Evolutionary conservation across 2,797 vertebrate genomes (phyloP), one percentile per base, ranked within the genome.

Genomic region (Hoplostethus atlanticus): DNA sequence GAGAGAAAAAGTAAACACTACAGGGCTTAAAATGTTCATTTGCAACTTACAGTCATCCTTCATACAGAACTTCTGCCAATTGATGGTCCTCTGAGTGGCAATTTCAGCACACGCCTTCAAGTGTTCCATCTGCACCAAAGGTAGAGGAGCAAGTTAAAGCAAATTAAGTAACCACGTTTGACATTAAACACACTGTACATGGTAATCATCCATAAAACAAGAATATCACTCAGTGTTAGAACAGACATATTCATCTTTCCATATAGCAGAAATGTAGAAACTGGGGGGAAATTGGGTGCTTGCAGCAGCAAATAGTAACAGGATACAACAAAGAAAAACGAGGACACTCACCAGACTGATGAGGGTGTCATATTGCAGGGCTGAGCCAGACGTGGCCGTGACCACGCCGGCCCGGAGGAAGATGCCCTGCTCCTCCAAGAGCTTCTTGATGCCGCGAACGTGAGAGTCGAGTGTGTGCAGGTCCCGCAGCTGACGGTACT

Each of bases 31-130:
- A 52, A 15, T 7, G 16, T 25, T 10, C 2, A 5, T 57, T 52
- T 55, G 8, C 10, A 71, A 94, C 97, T 96, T 93, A 99, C 98
- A 99, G 81, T 99, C 98, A 4, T 99, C 98, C 88, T 99, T 99
- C 91, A 99, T 96, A 89, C 98, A 99, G 92, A 99, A 99, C 66
- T 99, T 99, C 92, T 99, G 98, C 98, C 98, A 99, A 93, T 99
- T 99, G 70, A 98, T 90, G 0, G 98, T 99, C 47, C 98, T 91
- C 89, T 99, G 98, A 0, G 97, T 97, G 56, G 98, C 97, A 3
- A 99, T 99, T 95, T 99, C 98, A 5, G 98, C 98, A 81, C 98
- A 99, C 58, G 98, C 97, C 87, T 99, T 99, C 6, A 99, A 87
- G 54, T 99, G 98, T 50, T 99, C 98, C 98, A 99, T 99, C 98